These are phyloP conservation scores for Atlantisia rogersi DNA, from an alignment of 2,113 vertebrate species.

Conservation along the genomic window DNA sequence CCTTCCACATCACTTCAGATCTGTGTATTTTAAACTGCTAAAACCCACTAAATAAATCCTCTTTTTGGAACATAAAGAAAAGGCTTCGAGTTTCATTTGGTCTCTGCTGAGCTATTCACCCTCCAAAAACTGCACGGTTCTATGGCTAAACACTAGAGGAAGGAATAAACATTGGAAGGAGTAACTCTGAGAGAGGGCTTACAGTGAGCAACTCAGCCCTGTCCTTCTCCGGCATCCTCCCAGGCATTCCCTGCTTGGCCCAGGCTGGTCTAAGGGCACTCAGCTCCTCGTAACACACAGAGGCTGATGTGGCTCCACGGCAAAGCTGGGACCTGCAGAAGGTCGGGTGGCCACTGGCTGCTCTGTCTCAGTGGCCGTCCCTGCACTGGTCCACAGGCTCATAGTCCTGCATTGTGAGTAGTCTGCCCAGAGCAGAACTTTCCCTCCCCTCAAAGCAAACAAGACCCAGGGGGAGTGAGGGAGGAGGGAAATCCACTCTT, in stretches of 20 bases:
- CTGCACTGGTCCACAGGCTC: background rate
- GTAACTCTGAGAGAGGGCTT: background rate
- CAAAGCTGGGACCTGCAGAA: background rate
- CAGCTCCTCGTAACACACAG: background rate
- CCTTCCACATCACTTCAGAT: background rate
- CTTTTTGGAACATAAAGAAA: background rate
- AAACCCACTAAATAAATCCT: conserved; percentile 40
- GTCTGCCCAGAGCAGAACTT: background rate
- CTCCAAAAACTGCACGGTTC: background rate
- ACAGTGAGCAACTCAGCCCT: background rate
- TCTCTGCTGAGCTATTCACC: accelerated
- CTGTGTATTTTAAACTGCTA: background rate
- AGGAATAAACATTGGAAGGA: background rate
- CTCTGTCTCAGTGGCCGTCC: background rate
- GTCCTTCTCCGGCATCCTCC: background rate
- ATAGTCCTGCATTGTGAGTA: accelerated
- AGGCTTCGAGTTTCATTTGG: background rate
- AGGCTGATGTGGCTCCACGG: accelerated
- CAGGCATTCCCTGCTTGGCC: background rate
- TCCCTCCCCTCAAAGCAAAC: background rate
- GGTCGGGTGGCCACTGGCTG: too few relatives aligned
- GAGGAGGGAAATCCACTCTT: background rate
- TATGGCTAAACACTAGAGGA: background rate
- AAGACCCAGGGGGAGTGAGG: background rate
- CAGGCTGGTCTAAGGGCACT: background rate